Conservation (phyloP, 2,888 invertebrate species). For the Nasonovia ribisnigri region DNA sequence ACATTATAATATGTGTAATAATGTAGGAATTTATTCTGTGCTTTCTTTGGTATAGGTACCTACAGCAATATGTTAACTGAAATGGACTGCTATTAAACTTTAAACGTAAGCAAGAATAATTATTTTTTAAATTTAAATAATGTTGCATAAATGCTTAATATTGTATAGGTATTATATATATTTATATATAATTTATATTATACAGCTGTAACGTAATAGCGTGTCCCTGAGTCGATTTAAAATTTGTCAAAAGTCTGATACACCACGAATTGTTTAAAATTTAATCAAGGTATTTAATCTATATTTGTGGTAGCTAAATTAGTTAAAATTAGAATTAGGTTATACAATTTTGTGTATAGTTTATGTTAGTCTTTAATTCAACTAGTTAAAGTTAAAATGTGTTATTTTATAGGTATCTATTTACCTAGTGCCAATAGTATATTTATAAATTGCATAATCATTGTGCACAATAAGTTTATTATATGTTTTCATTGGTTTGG, state of each 20-base stretch:
- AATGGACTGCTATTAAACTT: not conserved
- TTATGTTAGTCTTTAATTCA: not conserved
- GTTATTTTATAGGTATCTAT: not conserved
- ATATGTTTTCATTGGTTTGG: not conserved
- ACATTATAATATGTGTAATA: not conserved
- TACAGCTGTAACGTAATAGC: not conserved
- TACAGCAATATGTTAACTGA: not conserved
- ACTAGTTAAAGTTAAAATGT: not conserved
- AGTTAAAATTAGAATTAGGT: not conserved
- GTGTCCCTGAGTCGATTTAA: not conserved
- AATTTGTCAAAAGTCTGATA: not conserved
- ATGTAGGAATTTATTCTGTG: not conserved
- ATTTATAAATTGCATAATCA: not conserved
- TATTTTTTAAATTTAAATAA: not conserved
- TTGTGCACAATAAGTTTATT: not conserved
- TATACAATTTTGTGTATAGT: not conserved
- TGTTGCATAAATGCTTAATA: not conserved
- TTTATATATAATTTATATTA: not conserved
- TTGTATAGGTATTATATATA: not conserved
- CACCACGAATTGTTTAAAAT: not conserved
- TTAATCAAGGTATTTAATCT: conserved; percentile 1
- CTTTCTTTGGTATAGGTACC: not conserved
- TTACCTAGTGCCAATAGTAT: not conserved
- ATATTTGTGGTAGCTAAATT: not conserved
- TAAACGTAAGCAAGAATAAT: not conserved